These are phyloP conservation scores for Raphicerus campestris DNA, from an alignment of 2,113 vertebrate genomes.

Conservation along the genomic window DNA sequence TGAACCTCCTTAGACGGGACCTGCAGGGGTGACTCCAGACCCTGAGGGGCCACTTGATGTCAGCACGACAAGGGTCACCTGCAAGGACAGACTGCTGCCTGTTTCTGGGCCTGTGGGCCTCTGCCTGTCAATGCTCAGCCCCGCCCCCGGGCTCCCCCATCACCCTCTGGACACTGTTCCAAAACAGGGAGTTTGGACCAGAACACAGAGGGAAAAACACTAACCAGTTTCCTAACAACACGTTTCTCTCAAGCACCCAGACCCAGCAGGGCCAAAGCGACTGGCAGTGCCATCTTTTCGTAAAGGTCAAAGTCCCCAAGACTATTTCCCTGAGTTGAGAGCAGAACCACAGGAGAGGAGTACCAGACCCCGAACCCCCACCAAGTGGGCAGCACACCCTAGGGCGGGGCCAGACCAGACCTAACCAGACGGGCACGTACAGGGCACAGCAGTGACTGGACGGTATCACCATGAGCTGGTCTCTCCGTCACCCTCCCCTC, in stretches of 20 bases:
- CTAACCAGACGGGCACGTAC: accelerated
- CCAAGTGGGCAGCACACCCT: too few relatives aligned
- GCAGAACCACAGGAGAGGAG: not conserved
- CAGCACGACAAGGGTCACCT: not conserved
- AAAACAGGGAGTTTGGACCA: too few relatives aligned
- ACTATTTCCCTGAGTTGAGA: not conserved
- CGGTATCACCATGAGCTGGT: not conserved
- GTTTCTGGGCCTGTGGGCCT: not conserved
- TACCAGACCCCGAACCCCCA: too few relatives aligned
- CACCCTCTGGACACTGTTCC: not conserved
- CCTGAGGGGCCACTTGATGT: too few relatives aligned
- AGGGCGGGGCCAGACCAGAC: too few relatives aligned
- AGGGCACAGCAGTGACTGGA: accelerated
- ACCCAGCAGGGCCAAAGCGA: too few relatives aligned
- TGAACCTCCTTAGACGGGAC: not conserved
- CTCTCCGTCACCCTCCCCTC: not conserved
- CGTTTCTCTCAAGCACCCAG: too few relatives aligned
- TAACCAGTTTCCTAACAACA: too few relatives aligned
- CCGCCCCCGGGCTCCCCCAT: too few relatives aligned
- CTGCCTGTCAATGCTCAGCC: not conserved
- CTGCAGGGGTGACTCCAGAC: not conserved
- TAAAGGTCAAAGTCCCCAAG: too few relatives aligned
- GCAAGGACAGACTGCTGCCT: not conserved
- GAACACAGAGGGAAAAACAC: not conserved
- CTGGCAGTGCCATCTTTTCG: too few relatives aligned